Conservation (phyloP, 2,888 invertebrate species). For the Zele albiditarsus region DNA sequence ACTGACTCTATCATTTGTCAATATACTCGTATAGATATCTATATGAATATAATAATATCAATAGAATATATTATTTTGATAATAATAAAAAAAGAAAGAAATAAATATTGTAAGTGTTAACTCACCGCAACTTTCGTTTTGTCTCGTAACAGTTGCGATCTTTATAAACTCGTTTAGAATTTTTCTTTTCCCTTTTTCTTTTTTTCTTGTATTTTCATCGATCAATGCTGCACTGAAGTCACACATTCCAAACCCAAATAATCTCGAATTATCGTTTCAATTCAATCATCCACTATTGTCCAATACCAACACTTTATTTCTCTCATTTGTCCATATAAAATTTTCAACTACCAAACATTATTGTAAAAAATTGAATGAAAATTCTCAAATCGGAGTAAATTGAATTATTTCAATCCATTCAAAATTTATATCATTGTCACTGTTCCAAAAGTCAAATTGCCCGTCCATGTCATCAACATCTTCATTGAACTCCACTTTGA, state of each 20-base stretch:
- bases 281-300: neutral
- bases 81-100: neutral
- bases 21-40: neutral
- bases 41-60: neutral
- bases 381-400: too few species aligned
- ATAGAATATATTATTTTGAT: neutral
- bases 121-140: slow-evolving; percentile 21
- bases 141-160: neutral
- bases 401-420: too few species aligned
- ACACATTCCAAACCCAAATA: neutral
- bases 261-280: neutral
- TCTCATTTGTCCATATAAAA: neutral
- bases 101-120: slow-evolving; percentile 6
- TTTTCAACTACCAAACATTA: neutral
- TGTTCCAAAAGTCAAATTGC: too few species aligned
- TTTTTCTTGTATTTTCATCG: neutral
- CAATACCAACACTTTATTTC: neutral
- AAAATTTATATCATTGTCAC: too few species aligned
- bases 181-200: neutral
- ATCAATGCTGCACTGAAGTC: neutral
- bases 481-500: too few species aligned
- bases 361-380: too few species aligned
- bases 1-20: neutral
- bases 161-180: neutral
- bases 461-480: too few species aligned